A percentile compares a stretch with the other conserved stretches of the same genome.
phyloP scores from a whole-genome alignment of 2,797 vertebrate species.

The Enteromius fasciolatus region DNA sequence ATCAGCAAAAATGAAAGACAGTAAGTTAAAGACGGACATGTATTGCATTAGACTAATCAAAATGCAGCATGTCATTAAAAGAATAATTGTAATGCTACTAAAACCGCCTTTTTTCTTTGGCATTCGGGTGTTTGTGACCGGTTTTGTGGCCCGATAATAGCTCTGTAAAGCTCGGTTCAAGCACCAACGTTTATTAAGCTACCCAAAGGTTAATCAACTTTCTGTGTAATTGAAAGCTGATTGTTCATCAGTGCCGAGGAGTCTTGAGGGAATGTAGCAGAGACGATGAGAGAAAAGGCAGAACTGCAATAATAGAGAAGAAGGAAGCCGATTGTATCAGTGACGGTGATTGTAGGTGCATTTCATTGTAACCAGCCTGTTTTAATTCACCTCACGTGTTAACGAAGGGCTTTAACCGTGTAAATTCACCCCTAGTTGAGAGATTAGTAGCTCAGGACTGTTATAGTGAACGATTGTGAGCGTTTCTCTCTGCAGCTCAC shows the following conservation, averaged over 20 bases:
- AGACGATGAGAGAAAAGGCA: neutral
- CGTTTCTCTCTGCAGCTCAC: slow-evolving; percentile 61
- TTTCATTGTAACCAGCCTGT: neutral
- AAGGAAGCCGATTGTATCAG: neutral
- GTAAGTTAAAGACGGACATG: neutral
- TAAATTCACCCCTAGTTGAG: slow-evolving; percentile 28
- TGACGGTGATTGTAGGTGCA: slow-evolving; percentile 1
- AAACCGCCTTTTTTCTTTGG: neutral
- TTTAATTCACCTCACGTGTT: neutral
- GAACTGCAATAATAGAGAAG: neutral
- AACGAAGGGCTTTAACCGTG: slow-evolving; percentile 4
- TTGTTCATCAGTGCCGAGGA: slow-evolving; percentile 6
- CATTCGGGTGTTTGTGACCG: neutral
- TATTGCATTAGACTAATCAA: neutral
- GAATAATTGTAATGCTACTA: too few relatives aligned
- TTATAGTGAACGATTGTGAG: slow-evolving; percentile 70
- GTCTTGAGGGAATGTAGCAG: neutral
- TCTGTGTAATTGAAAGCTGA: neutral
- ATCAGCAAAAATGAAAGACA: neutral
- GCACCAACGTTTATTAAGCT: slow-evolving; percentile 2
- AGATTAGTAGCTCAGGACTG: slow-evolving; percentile 80
- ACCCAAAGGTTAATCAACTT: slow-evolving; percentile 19
- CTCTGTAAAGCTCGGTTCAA: neutral
- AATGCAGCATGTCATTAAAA: neutral
- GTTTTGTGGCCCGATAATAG: neutral